phyloP scores from a whole-genome alignment of 23 tunicate species.

The Oikopleura albicans region DNA sequence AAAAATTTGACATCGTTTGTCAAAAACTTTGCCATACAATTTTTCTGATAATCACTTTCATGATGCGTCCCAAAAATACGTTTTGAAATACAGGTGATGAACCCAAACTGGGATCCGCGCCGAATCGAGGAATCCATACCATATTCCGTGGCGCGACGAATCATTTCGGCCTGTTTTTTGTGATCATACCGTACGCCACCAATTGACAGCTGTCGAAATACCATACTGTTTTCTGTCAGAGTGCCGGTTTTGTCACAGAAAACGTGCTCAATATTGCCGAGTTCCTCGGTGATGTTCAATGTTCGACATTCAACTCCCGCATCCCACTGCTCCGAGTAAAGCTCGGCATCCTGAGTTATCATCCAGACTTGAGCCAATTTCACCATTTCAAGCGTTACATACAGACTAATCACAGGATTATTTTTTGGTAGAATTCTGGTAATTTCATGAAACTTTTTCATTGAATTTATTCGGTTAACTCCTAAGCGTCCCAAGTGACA shows the following conservation, averaged over 20 bases:
- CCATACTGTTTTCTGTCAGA: conserved; percentile 86
- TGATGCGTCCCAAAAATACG: no score
- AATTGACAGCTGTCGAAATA: conserved; percentile 53
- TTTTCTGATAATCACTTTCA: no score
- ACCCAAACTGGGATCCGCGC: no score
- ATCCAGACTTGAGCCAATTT: conserved; percentile 82
- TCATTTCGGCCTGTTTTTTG: not conserved
- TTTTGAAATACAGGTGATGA: no score
- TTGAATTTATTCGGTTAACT: no score
- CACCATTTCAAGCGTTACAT: conserved; percentile 83
- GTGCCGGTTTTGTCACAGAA: conserved; percentile 98
- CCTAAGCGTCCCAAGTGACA: no score
- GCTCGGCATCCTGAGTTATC: conserved; percentile 63
- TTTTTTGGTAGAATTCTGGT: no score
- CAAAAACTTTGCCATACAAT: no score
- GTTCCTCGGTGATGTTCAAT: conserved; percentile 81
- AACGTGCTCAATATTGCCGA: conserved; percentile 80
- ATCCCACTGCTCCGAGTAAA: conserved; percentile 60
- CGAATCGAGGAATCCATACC: not conserved
- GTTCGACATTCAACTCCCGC: conserved; percentile 67
- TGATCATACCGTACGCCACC: conserved; percentile 54
- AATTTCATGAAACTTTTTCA: no score
- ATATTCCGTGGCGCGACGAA: not conserved
- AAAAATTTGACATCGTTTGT: no score
- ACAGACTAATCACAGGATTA: conserved; percentile 87